A percentile compares a stretch with the other conserved stretches of the same genome.
Conservation (phyloP, 1,140 invertebrate species). For the Oedothorax gibbosus region DNA sequence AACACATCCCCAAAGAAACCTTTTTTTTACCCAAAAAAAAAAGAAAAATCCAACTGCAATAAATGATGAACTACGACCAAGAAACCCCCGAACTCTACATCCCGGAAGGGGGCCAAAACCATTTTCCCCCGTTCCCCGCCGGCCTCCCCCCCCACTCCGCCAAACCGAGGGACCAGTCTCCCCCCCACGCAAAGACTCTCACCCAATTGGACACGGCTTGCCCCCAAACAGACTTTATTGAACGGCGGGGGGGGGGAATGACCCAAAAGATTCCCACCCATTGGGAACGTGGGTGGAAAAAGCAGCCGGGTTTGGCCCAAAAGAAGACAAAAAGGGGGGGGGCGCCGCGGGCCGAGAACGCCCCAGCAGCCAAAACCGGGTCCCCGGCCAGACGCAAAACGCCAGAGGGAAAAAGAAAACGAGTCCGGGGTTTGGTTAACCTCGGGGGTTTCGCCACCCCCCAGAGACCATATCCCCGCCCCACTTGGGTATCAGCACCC, state of each 20-base stretch:
- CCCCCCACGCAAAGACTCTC: slow-evolving; percentile 41
- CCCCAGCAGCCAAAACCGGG: slow-evolving; percentile 62
- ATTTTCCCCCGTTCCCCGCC: background rate
- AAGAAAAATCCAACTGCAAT: background rate
- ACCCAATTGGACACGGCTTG: slow-evolving; percentile 33
- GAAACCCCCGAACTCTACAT: background rate
- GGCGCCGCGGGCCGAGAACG: slow-evolving; percentile 31
- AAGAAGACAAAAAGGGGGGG: slow-evolving; percentile 18
- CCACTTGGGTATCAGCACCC: slow-evolving; percentile 57
- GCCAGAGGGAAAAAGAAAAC: slow-evolving; percentile 69
- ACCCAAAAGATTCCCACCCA: slow-evolving; percentile 19
- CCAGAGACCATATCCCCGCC: slow-evolving; percentile 62
- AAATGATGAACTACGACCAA: background rate
- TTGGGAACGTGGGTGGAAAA: slow-evolving; percentile 45
- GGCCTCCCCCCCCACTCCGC: background rate
- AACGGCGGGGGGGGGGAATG: slow-evolving; percentile 30
- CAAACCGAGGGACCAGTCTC: background rate
- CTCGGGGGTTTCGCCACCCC: slow-evolving; percentile 63
- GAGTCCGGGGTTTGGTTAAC: slow-evolving; percentile 69
- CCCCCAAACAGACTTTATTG: slow-evolving; percentile 14
- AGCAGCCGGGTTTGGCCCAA: slow-evolving; percentile 33
- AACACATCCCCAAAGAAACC: background rate
- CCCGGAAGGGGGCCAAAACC: background rate
- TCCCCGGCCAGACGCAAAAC: slow-evolving; percentile 69
- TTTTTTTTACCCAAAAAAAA: background rate